These are phyloP conservation scores for Ormyrus pomaceus DNA, from an alignment of 2,888 invertebrate species.

Conservation along the genomic window DNA sequence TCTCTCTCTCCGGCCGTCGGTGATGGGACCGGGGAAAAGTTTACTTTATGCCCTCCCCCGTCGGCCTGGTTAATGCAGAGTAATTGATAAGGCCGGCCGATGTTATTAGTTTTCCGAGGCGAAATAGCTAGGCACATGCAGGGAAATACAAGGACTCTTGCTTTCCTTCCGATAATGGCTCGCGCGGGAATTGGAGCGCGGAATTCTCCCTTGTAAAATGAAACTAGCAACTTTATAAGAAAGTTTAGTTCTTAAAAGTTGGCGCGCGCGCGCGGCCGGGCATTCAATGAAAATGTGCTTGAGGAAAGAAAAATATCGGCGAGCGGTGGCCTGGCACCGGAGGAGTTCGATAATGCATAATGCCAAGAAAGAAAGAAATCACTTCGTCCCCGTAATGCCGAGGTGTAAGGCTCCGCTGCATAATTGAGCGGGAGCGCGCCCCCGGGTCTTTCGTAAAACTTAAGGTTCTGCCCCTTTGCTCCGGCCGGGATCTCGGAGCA, in stretches of 20 bases:
- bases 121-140: neutral
- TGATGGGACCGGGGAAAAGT: too few relatives aligned
- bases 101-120: neutral
- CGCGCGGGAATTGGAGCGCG: slow-evolving; percentile 11
- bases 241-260: slow-evolving; percentile 9
- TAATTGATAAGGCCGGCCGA: neutral
- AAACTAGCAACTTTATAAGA: neutral
- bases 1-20: too few relatives aligned
- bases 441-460: neutral
- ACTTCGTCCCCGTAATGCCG: neutral
- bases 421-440: neutral
- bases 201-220: neutral
- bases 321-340: neutral
- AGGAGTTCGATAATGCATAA: neutral
- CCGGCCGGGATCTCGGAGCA: neutral
- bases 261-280: neutral
- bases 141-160: neutral
- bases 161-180: slow-evolving; percentile 4
- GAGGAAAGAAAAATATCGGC: slow-evolving; percentile 12
- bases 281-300: slow-evolving; percentile 5
- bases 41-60: too few relatives aligned
- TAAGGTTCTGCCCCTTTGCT: neutral
- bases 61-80: neutral
- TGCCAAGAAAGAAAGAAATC: neutral
- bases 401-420: neutral